Percentiles rank a stretch among this genome's conserved stretches.
Evolutionary conservation across 2,797 vertebrate species (phyloP).

Genomic region (Silurus lanzhouensis): DNA sequence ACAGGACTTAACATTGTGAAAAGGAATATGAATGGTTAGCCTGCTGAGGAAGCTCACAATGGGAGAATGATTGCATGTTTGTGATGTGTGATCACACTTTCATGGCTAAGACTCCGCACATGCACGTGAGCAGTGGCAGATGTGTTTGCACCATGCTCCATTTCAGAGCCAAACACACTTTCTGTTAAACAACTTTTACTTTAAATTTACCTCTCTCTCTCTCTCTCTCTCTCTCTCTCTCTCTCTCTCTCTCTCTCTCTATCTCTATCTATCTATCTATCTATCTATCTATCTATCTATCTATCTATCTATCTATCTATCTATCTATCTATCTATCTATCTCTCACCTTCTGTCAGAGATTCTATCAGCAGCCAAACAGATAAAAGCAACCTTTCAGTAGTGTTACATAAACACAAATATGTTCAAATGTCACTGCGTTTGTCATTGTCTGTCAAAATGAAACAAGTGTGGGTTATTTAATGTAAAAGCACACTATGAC

Average conservation of each 20-base stretch:
- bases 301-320: slow-evolving; percentile 1
- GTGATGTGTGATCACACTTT: slow-evolving; percentile 16
- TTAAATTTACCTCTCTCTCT: background rate
- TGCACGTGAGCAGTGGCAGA: slow-evolving; percentile 7
- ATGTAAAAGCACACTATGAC: background rate
- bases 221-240: background rate
- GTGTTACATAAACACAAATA: background rate
- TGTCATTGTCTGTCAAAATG: background rate
- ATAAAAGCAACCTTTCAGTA: slow-evolving; percentile 16
- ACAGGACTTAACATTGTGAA: slow-evolving; percentile 8
- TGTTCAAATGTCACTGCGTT: slow-evolving; percentile 1
- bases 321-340: background rate
- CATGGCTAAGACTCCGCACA: background rate
- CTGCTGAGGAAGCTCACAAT: slow-evolving; percentile 6
- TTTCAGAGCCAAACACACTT: slow-evolving; percentile 11
- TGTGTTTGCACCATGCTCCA: slow-evolving; percentile 15
- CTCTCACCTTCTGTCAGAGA: background rate
- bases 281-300: slow-evolving; percentile 7
- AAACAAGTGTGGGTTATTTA: background rate
- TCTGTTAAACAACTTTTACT: background rate
- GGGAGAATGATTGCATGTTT: background rate
- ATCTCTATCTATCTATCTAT: background rate
- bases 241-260: slow-evolving; percentile 1
- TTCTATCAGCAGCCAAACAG: slow-evolving; percentile 7
- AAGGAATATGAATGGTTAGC: background rate